A percentile compares a stretch with the other conserved stretches of the same genome.
Conservation (phyloP, 2,113 vertebrate genomes). For the zebrafish (Danio rerio) region GRCz12tu NC_133178.1:59211501-59212000, state of each 20-base stretch:
- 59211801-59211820: background rate
- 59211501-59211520: too few relatives aligned
- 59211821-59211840: background rate
- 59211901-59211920: background rate
- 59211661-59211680: background rate
- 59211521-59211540: too few relatives aligned
- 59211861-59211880: background rate
- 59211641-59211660: too few relatives aligned
- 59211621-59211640: too few relatives aligned
- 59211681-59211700: background rate
- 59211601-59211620: too few relatives aligned
- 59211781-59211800: background rate
- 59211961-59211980: background rate
- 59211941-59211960: background rate
- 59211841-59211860: background rate
- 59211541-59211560: too few relatives aligned
- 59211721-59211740: too few relatives aligned
- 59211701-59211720: too few relatives aligned
- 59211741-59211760: too few relatives aligned
- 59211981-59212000: background rate
- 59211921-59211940: background rate
- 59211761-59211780: too few relatives aligned
- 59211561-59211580: too few relatives aligned
- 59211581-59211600: too few relatives aligned
- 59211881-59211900: background rate